phyloP scores from a whole-genome alignment of 2,113 vertebrate genomes.

The Ammospiza caudacuta region DNA sequence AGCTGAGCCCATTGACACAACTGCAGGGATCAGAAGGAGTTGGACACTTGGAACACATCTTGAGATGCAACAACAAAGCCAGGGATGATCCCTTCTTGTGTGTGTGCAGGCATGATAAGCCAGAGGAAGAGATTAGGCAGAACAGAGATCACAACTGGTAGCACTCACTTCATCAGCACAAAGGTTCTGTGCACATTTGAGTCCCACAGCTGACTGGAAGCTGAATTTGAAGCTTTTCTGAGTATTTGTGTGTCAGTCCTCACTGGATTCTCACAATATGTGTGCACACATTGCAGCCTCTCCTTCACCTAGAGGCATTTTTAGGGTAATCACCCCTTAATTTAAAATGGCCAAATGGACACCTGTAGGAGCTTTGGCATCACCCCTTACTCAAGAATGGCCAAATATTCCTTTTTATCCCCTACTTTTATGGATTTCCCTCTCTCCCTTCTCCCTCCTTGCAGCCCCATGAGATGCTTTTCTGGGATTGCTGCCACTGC shows the following conservation, averaged over 20 bases:
- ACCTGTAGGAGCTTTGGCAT: not conserved
- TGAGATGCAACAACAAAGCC: not conserved
- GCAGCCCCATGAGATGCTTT: conserved; percentile 23
- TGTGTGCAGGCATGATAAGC: not conserved
- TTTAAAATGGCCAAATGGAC: not conserved
- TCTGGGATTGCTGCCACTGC: not conserved
- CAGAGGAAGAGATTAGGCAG: not conserved
- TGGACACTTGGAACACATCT: not conserved
- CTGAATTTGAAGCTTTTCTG: not conserved
- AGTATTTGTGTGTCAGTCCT: not conserved
- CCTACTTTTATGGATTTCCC: no score
- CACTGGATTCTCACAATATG: rapidly evolving
- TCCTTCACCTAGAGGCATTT: not conserved
- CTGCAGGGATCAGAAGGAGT: conserved; percentile 34
- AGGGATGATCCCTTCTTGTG: not conserved
- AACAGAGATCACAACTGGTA: not conserved
- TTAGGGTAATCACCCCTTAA: not conserved
- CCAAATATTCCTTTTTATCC: no score
- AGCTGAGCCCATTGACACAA: conserved; percentile 81
- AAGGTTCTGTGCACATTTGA: not conserved
- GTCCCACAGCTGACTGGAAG: not conserved
- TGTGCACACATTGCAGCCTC: not conserved
- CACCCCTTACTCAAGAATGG: no score
- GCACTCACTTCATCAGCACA: not conserved
- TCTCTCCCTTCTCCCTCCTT: no score